Conservation (phyloP, 1,140 invertebrate species). For the Vollenhovia emeryi region DNA sequence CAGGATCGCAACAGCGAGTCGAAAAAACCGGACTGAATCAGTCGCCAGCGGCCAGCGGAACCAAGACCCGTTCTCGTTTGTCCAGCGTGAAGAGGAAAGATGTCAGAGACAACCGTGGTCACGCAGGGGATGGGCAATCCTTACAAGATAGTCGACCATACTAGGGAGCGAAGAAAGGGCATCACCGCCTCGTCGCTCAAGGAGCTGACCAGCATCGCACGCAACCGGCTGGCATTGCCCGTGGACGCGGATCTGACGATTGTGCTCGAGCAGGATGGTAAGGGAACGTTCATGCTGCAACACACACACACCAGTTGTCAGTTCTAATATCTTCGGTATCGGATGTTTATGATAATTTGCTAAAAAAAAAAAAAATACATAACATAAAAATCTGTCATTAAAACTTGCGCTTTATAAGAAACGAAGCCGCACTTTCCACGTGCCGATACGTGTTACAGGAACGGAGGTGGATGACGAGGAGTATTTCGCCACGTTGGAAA, state of each 20-base stretch:
- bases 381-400: not conserved
- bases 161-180: constrained; percentile 92
- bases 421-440: not conserved
- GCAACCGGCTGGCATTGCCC: constrained; percentile 80
- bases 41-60: not conserved
- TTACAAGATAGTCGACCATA: constrained; percentile 90
- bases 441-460: constrained; percentile 76
- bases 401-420: not conserved
- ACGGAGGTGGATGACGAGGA: constrained; percentile 96
- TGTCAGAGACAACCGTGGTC: constrained; percentile 76
- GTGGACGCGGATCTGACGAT: constrained; percentile 88
- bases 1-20: not conserved
- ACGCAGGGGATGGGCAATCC: constrained; percentile 82
- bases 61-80: constrained; percentile 38
- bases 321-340: not conserved
- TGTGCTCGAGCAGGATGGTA: constrained; percentile 92
- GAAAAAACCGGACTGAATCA: not conserved
- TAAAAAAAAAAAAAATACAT: not conserved
- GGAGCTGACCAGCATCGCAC: constrained; percentile 88
- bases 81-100: constrained; percentile 53
- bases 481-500: constrained; percentile 93
- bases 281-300: constrained; percentile 36
- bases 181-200: constrained; percentile 91
- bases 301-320: not conserved
- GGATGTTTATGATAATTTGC: not conserved